These are phyloP conservation scores for Macropis europaea DNA, from an alignment of 2,888 invertebrate genomes.

Conservation along the genomic window DNA sequence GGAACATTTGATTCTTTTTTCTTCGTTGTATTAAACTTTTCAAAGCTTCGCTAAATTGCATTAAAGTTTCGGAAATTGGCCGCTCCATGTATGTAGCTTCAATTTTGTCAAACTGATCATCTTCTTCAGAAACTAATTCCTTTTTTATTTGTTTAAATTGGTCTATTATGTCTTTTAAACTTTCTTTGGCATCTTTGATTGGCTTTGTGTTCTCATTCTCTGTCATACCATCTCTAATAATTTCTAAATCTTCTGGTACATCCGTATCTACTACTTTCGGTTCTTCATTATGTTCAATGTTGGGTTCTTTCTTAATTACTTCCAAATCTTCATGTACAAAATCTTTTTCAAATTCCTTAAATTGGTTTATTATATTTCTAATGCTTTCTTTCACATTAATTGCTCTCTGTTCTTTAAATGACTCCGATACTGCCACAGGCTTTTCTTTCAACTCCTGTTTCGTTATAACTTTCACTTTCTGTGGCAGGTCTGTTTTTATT, in stretches of 20 bases:
- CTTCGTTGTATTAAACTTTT: conserved; percentile 71
- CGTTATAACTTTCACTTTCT: conserved; percentile 59
- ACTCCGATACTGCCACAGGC: conserved; percentile 75
- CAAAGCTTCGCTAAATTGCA: conserved; percentile 74
- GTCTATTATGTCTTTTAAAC: conserved; percentile 74
- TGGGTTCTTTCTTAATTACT: conserved; percentile 30
- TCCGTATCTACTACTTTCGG: conserved; percentile 30
- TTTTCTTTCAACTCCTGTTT: conserved; percentile 64
- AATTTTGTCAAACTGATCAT: conserved; percentile 72
- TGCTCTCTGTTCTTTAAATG: conserved; percentile 28
- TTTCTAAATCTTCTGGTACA: conserved; percentile 43
- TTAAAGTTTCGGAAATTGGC: conserved; percentile 74
- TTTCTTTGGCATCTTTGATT: conserved; percentile 70
- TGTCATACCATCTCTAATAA: conserved; percentile 50
- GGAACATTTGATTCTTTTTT: conserved; percentile 66
- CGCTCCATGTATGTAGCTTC: conserved; percentile 69
- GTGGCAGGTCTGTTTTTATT: conserved; percentile 60
- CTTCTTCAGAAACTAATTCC: conserved; percentile 72
- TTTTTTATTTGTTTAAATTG: conserved; percentile 74
- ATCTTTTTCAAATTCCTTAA: conserved; percentile 76
- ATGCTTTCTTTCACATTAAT: conserved; percentile 73
- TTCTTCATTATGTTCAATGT: background rate
- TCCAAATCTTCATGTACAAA: conserved; percentile 67
- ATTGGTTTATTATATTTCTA: conserved; percentile 75
- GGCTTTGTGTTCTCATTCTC: conserved; percentile 46